These are phyloP conservation scores for Lichenostomus cassidix DNA, from an alignment of 2,113 vertebrate genomes.

Conservation along the genomic window DNA sequence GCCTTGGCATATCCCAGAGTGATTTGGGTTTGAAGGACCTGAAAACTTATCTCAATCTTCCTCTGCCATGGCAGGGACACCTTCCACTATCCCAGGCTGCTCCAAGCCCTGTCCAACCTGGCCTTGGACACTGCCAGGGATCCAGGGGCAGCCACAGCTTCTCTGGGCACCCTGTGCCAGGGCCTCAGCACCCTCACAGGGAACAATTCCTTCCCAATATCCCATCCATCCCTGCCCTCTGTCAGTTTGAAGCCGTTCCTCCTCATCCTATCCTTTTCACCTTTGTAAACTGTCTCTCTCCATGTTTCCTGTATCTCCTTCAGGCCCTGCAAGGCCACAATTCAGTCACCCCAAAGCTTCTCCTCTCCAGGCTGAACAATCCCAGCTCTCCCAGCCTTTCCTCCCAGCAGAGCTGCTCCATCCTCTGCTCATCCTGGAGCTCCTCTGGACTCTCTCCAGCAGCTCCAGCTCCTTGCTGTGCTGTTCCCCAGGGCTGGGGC, in stretches of 20 bases:
- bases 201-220: rapidly evolving
- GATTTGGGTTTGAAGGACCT: not conserved
- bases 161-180: not conserved
- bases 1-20: not conserved
- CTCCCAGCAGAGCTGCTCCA: not conserved
- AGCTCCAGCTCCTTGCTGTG: not conserved
- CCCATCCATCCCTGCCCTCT: rapidly evolving
- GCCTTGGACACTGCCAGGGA: not conserved
- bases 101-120: rapidly evolving
- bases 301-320: not conserved
- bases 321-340: not conserved
- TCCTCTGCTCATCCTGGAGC: not conserved
- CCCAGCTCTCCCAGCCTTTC: not conserved
- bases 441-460: not conserved
- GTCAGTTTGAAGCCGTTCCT: rapidly evolving
- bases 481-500: not conserved
- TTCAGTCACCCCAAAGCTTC: not conserved
- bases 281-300: no score
- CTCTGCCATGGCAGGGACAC: not conserved
- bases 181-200: rapidly evolving
- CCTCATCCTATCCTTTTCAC: no score
- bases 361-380: not conserved
- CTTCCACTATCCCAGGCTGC: rapidly evolving
- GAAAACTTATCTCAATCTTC: rapidly evolving
- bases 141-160: not conserved